Percentiles rank a stretch among this genome's conserved stretches.
These are phyloP conservation scores for Amazona vittata DNA, from an alignment of 2,113 vertebrate species.

Conservation along the genomic window DNA sequence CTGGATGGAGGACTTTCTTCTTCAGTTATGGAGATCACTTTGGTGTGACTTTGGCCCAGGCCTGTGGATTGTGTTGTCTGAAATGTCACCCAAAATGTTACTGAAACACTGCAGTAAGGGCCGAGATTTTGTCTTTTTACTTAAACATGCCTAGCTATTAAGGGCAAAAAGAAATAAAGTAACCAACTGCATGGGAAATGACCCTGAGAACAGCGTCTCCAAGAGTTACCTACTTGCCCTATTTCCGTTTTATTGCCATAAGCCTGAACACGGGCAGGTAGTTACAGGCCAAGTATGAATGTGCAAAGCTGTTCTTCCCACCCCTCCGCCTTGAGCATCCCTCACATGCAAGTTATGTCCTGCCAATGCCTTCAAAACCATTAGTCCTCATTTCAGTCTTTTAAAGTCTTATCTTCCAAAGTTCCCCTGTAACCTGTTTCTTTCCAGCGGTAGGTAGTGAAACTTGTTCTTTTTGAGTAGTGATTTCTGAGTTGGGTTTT, in stretches of 20 bases:
- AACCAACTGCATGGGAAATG: neutral
- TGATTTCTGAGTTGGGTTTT: neutral
- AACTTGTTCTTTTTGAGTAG: neutral
- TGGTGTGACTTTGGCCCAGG: neutral
- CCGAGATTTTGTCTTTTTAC: neutral
- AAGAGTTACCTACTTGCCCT: neutral
- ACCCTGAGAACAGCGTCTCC: neutral
- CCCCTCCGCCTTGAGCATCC: neutral
- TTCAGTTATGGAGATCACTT: neutral
- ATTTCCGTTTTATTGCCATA: neutral
- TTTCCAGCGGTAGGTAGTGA: neutral
- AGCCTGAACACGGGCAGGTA: neutral
- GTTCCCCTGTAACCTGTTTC: neutral
- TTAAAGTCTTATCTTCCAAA: neutral
- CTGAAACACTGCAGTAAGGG: accelerated
- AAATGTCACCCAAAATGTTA: neutral
- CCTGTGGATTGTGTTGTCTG: neutral
- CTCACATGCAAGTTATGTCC: neutral
- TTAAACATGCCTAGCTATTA: neutral
- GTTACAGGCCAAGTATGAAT: neutral
- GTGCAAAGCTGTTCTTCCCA: neutral
- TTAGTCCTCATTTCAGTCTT: neutral
- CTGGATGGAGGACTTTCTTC: neutral
- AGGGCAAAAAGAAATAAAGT: neutral
- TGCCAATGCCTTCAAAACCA: neutral